These are phyloP conservation scores for Habroteleia sp. DNA, from an alignment of 2,888 invertebrate genomes.

Conservation along the genomic window DNA sequence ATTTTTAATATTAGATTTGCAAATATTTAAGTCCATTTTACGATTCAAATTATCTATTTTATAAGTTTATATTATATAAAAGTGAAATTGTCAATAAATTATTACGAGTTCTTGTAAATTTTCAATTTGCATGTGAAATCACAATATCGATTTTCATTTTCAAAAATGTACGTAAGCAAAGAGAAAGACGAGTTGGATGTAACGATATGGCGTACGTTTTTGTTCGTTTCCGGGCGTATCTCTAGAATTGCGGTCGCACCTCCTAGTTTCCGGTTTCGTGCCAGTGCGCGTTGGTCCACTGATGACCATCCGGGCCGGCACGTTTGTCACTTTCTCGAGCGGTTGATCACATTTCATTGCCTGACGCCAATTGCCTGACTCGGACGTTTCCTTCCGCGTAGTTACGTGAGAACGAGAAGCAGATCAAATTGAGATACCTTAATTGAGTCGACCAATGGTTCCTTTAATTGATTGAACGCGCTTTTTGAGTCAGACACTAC, in stretches of 20 bases:
- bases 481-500: conserved; percentile 2
- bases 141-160: too few species aligned
- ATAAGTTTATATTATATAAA: too few species aligned
- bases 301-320: conserved; percentile 37
- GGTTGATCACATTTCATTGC: conserved; percentile 49
- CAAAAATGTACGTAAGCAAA: too few species aligned
- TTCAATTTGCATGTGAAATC: too few species aligned
- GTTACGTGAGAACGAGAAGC: conserved; percentile 58
- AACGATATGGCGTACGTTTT: conserved; percentile 36
- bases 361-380: conserved; percentile 38
- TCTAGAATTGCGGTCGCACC: conserved; percentile 39
- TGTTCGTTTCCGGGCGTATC: conserved; percentile 26
- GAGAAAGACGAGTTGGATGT: conserved; percentile 1
- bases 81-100: too few species aligned
- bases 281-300: conserved; percentile 70
- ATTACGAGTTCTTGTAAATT: too few species aligned
- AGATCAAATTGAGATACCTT: conserved; percentile 32
- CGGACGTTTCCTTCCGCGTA: conserved; percentile 56
- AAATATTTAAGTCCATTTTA: too few species aligned
- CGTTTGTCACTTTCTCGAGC: conserved; percentile 73
- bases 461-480: conserved; percentile 21
- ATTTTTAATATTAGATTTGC: too few species aligned
- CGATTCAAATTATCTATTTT: too few species aligned
- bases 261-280: conserved; percentile 71
- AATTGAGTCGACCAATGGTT: conserved; percentile 17